A percentile compares a stretch with the other conserved stretches of the same genome.
phyloP scores from a whole-genome alignment of 2,888 invertebrate genomes.

The Athalia rosae region DNA sequence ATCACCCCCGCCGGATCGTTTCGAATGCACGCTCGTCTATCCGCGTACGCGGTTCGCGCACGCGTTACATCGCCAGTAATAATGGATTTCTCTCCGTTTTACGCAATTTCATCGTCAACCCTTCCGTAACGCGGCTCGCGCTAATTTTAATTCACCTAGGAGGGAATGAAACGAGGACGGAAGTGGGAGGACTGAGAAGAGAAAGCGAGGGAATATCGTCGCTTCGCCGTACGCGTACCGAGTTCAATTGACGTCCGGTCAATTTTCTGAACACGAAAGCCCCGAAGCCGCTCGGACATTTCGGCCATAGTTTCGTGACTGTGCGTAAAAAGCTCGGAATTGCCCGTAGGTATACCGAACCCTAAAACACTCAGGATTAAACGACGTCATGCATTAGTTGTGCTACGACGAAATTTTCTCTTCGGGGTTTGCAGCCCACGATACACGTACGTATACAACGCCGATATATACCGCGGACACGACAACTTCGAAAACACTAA shows the following conservation, averaged over 20 bases:
- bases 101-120: neutral
- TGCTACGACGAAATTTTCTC: constrained; percentile 40
- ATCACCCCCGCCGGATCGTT: constrained; percentile 54
- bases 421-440: constrained; percentile 17
- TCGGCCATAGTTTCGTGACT: constrained; percentile 13
- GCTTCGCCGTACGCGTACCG: too few species aligned
- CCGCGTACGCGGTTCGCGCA: neutral
- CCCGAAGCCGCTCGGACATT: neutral
- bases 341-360: neutral
- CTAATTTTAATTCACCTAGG: constrained; percentile 29
- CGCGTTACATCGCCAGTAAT: neutral
- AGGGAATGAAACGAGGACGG: constrained; percentile 8
- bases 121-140: constrained; percentile 8
- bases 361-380: neutral
- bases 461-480: neutral
- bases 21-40: neutral
- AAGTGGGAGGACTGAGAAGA: neutral
- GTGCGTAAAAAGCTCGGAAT: constrained; percentile 11
- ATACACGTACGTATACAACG: constrained; percentile 13
- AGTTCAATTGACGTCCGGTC: constrained; percentile 10
- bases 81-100: neutral
- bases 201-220: neutral
- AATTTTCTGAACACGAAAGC: constrained; percentile 31
- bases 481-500: constrained; percentile 15
- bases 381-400: constrained; percentile 44